Conservation (phyloP, 2,888 invertebrate species). For the Chorisops tibialis region DNA sequence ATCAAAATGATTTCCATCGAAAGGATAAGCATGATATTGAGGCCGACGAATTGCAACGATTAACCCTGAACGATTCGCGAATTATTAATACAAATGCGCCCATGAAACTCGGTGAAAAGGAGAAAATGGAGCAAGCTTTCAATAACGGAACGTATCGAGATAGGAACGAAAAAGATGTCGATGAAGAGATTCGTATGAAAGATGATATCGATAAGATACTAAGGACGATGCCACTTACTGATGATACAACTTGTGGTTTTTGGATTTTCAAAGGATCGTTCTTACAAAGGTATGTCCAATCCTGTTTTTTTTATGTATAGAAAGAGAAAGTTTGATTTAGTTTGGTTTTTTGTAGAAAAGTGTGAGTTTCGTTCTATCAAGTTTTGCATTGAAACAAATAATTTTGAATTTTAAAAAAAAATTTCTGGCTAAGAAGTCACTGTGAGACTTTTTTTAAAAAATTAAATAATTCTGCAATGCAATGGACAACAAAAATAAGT, state of each 20-base stretch:
- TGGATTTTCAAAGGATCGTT: conserved; percentile 59
- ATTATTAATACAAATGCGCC: background rate
- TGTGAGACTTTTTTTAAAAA: no score
- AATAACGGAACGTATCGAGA: conserved; percentile 30
- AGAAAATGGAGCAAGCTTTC: conserved; percentile 35
- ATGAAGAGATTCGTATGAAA: conserved; percentile 38
- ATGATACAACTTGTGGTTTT: conserved; percentile 64
- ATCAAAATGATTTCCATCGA: conserved; percentile 16
- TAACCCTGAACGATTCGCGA: conserved; percentile 3
- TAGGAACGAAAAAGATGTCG: conserved; percentile 23
- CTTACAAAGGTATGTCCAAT: conserved; percentile 61
- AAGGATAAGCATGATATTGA: conserved; percentile 25
- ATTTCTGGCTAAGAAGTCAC: no score
- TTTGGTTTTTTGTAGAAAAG: background rate
- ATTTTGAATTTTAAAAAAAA: no score
- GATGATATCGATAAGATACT: conserved; percentile 54
- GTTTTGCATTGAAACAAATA: no score
- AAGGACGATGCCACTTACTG: conserved; percentile 55
- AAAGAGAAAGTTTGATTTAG: background rate
- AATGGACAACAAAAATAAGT: no score
- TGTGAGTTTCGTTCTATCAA: no score
- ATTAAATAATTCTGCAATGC: no score
- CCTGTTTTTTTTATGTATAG: no score
- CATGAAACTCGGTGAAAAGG: conserved; percentile 18
- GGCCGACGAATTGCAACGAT: conserved; percentile 29